Conservation (phyloP, 2,888 invertebrate genomes). For the Parthenolecanium corni region DNA sequence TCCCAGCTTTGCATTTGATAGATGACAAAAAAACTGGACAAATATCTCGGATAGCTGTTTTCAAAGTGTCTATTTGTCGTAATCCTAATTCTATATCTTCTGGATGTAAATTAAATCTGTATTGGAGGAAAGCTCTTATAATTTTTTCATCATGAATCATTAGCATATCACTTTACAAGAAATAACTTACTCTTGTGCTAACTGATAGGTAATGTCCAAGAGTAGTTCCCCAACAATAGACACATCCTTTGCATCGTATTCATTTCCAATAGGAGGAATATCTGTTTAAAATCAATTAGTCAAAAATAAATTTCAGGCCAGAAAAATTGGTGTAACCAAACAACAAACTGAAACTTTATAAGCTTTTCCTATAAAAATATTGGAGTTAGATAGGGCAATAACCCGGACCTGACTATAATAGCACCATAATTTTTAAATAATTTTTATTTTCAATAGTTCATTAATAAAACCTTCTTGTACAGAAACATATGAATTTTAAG, state of each 20-base stretch:
- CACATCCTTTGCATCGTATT: constrained; percentile 73
- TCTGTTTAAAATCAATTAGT: constrained; percentile 51
- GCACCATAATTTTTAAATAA: too few relatives aligned
- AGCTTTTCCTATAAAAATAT: too few relatives aligned
- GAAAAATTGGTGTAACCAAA: too few relatives aligned
- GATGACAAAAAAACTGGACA: constrained; percentile 79
- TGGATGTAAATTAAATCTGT: constrained; percentile 68
- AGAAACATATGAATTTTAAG: too few relatives aligned
- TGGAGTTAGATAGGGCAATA: too few relatives aligned
- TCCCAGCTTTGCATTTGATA: constrained; percentile 76
- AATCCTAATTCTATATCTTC: constrained; percentile 80
- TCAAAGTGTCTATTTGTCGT: constrained; percentile 76
- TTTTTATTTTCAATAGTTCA: too few relatives aligned
- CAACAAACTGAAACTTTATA: too few relatives aligned
- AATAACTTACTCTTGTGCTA: constrained; percentile 65
- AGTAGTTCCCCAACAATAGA: constrained; percentile 77
- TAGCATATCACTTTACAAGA: background rate
- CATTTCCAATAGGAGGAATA: constrained; percentile 64
- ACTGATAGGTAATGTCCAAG: constrained; percentile 68
- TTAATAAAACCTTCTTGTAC: too few relatives aligned
- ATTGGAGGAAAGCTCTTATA: background rate
- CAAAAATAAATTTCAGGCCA: too few relatives aligned
- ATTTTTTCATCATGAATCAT: too few relatives aligned
- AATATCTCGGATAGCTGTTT: constrained; percentile 70
- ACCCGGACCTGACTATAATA: too few relatives aligned